A percentile compares a stretch with the other conserved stretches of the same genome.
Evolutionary conservation across 1,140 invertebrate genomes (phyloP).

Genomic region (Microplitis demolitor): DNA sequence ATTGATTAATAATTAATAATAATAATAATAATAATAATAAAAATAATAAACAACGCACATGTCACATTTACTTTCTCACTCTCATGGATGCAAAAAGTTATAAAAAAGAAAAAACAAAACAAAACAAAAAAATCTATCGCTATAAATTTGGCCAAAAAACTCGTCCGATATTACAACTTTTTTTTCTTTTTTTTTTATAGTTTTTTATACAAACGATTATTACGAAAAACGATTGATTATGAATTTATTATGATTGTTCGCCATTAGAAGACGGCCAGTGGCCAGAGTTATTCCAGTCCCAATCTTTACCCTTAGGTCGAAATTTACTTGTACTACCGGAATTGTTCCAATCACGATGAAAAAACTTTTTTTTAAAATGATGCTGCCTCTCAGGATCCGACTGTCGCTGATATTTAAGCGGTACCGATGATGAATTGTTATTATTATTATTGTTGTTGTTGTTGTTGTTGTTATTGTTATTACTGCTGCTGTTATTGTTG

Average conservation of each 20-base stretch:
- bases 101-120: neutral
- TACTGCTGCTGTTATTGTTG: constrained; percentile 6
- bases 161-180: too few relatives aligned
- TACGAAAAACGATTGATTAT: constrained; percentile 1
- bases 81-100: neutral
- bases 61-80: neutral
- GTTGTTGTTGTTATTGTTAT: too few relatives aligned
- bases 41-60: neutral
- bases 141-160: neutral
- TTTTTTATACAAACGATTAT: neutral
- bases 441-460: neutral
- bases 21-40: too few relatives aligned
- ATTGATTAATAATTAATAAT: neutral
- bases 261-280: constrained; percentile 53
- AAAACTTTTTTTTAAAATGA: constrained; percentile 82
- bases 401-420: constrained; percentile 69
- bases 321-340: constrained; percentile 67
- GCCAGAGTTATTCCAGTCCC: constrained; percentile 68
- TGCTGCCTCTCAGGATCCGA: constrained; percentile 63
- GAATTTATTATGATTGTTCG: constrained; percentile 50
- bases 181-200: too few relatives aligned
- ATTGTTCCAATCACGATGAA: constrained; percentile 70
- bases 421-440: constrained; percentile 48
- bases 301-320: constrained; percentile 75
- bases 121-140: neutral